Base-by-base conservation (phyloP, 1,140 invertebrate species). In the Proales similis region DNA sequence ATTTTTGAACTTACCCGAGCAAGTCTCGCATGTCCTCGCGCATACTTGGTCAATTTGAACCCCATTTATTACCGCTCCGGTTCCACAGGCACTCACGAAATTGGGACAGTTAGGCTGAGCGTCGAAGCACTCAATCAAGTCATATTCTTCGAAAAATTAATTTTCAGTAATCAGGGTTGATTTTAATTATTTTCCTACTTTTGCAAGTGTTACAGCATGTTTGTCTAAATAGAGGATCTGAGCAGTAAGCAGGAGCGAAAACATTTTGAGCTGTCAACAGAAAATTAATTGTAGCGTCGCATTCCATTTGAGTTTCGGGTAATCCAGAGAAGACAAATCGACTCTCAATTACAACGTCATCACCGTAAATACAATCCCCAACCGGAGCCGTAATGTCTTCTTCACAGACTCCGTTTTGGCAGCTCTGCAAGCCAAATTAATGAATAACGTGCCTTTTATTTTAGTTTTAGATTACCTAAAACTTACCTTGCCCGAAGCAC, bases 231-330 rank as follows among this genome's bases (percentile, higher is more conserved):
- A 42, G 39, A 26, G 51, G 51, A 12, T 57, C 51, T 24, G 19
- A 19, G 27, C 51, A 57, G n/a, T 57, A 57, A 42, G 51, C 26
- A 20, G 20, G 17, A 12, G 51, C 19, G 45, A 42, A 57, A 42
- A 27, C 36, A 27, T 29, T 42, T 24, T 26, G 22, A n/a, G 36
- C 45, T n/a, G n/a, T n/a, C 5, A 42, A 57, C 36, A 57, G 30
- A 57, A 29, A 57, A 42, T 39, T 39, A 27, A 57, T 17, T 29
- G 36, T 42, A 42, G 39, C 51, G 9, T 57, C 33, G 20, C 51
- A 57, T 17, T 24, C 45, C 36, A 57, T 22, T 26, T 57, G 51
- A 57, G 26, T 57, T 57, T 57, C 30, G 39, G 51, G 51, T 26
- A 57, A 57, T 1, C 26, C 26, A 24, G 39, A 36, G 19, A 42